Percentiles rank a stretch among this genome's conserved stretches.
These are phyloP conservation scores for Gracilinanus agilis DNA, from an alignment of 2,113 vertebrate genomes.

Conservation along the genomic window DNA sequence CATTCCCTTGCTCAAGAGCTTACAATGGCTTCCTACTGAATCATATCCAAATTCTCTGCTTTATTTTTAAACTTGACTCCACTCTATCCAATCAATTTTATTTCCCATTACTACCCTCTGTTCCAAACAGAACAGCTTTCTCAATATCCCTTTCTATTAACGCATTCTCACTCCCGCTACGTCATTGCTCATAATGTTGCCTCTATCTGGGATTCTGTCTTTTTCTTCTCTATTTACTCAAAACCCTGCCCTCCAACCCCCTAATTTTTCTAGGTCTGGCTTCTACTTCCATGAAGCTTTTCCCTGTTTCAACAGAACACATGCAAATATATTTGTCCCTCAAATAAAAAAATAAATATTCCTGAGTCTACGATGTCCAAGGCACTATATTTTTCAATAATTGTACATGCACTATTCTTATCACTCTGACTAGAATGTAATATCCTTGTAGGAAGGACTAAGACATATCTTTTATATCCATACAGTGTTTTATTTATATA, in stretches of 20 bases:
- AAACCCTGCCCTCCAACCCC: neutral
- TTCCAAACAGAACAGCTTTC: neutral
- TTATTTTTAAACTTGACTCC: neutral
- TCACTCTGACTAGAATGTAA: too few species aligned
- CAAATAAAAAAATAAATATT: neutral
- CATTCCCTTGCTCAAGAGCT: neutral
- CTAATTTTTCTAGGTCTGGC: neutral
- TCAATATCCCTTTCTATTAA: neutral
- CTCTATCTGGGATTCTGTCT: neutral
- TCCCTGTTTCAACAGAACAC: neutral
- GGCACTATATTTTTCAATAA: too few species aligned
- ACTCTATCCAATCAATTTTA: neutral
- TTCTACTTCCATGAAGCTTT: constrained; percentile 4
- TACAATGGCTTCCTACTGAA: neutral
- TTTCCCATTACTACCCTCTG: neutral
- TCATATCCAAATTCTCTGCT: neutral
- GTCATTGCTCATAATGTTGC: neutral
- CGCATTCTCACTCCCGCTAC: neutral
- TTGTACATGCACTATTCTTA: too few species aligned
- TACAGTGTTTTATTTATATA: too few species aligned
- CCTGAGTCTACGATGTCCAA: too few species aligned
- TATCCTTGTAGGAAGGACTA: too few species aligned
- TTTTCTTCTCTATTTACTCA: constrained; percentile 20
- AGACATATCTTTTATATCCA: neutral
- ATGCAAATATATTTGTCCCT: neutral